Base-by-base conservation (phyloP, 1,140 invertebrate species). In the Agraylea sexmaculata region DNA sequence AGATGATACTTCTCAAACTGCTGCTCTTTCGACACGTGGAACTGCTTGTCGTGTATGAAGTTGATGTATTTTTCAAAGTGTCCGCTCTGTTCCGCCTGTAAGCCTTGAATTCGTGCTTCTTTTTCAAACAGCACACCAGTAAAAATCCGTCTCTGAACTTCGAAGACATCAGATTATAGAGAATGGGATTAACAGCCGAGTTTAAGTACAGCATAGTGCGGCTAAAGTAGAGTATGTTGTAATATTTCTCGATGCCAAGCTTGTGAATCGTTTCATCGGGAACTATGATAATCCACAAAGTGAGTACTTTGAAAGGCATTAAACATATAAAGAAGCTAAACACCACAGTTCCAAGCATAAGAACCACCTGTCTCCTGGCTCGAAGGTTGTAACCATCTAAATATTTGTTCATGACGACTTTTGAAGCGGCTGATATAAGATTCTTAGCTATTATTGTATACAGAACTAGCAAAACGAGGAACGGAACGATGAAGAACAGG, bases 171-270 rank as follows among this genome's bases (percentile, higher is more conserved):
- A 84, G 60, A 57, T 85, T 85, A 52, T 87, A 87, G 1, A 87
- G 57, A 41, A 87, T 80, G 0, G 85, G 85, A 64, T 89, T 87
- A 27, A 87, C 64, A 5, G 82, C 83, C 1, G 83, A 87, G 55
- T 91, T 88, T 36, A 88, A 64, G 55, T 89, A 89, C 25, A 83
- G 62, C 78, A 91, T 81, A n/a, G 87, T 77, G 45, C 86, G 71
- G 40, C 78, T 80, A 53, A 88, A 84, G 53, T 83, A 87, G 1
- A 90, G 56, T 3, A 91, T 62, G 45, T 77, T 80, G 56, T 82
- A 84, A 62, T 80, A 90, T 7, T 69, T 73, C 47, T 87, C 78
- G 12, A 77, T 67, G 28, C 78, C 79, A 2, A 82, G 57, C 29
- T 68, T 59, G 11, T 67, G 58, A 17, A 79, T 63, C 11, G 66